These are phyloP conservation scores for Caprella mutica DNA, from an alignment of 2,888 invertebrate species.

Conservation along the genomic window DNA sequence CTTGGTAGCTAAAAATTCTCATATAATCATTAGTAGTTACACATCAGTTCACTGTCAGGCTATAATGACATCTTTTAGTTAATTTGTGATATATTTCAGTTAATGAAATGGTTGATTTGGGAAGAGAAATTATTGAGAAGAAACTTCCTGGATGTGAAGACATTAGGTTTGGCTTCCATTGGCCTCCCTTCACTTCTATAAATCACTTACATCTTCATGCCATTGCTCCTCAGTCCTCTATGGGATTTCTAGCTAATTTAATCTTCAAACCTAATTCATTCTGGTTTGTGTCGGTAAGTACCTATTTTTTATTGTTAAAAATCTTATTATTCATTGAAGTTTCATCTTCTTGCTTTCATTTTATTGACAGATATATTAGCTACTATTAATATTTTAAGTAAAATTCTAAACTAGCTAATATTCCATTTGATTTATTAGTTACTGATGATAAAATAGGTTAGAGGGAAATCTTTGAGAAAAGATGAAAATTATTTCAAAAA, in stretches of 20 bases:
- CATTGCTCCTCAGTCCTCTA: conserved; percentile 63
- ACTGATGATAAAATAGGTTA: no score
- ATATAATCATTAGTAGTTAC: no score
- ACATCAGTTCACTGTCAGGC: background rate
- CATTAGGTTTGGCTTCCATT: conserved; percentile 69
- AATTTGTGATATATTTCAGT: background rate
- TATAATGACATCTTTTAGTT: conserved; percentile 35
- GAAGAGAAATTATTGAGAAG: background rate
- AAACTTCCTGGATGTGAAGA: conserved; percentile 44
- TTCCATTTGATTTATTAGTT: no score
- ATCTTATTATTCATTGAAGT: no score
- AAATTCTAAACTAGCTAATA: no score
- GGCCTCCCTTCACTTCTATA: conserved; percentile 79
- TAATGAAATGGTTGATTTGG: background rate
- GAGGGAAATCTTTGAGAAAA: no score
- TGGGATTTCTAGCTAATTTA: conserved; percentile 53
- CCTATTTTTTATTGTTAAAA: no score
- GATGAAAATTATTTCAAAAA: no score
- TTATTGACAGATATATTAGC: no score
- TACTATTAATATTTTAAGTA: no score
- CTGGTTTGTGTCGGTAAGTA: conserved; percentile 72
- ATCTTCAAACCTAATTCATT: conserved; percentile 61
- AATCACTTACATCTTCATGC: conserved; percentile 73
- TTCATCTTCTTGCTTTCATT: no score
- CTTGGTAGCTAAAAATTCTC: background rate